Conservation (phyloP, 2,888 invertebrate genomes). For the Trichopria drosophilae region DNA sequence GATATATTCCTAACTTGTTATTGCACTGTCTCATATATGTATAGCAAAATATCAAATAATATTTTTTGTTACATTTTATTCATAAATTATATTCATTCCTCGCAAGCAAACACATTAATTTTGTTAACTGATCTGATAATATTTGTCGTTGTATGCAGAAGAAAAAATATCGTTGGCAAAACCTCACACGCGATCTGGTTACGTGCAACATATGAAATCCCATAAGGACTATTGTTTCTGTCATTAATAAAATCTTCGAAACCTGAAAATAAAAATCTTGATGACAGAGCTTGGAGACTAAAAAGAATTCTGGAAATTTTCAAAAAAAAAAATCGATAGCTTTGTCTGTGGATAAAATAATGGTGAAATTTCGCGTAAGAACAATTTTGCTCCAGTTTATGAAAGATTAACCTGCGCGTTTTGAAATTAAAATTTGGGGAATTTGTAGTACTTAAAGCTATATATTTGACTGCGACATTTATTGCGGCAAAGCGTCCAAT, state of each 20-base stretch:
- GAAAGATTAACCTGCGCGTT: conserved; percentile 17
- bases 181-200: too few species aligned
- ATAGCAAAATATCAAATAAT: too few species aligned
- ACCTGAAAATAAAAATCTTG: conserved; percentile 13
- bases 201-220: too few species aligned
- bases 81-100: too few species aligned
- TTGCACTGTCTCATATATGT: too few species aligned
- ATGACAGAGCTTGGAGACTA: conserved; percentile 20
- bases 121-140: too few species aligned
- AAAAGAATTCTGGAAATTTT: conserved; percentile 18
- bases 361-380: conserved; percentile 23
- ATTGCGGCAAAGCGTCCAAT: conserved; percentile 19
- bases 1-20: too few species aligned
- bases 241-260: too few species aligned
- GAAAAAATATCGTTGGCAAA: too few species aligned
- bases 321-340: conserved; percentile 17
- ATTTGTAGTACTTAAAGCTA: conserved; percentile 18
- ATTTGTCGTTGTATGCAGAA: too few species aligned
- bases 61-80: too few species aligned
- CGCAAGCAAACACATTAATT: too few species aligned
- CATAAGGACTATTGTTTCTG: conserved; percentile 19
- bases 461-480: conserved; percentile 22
- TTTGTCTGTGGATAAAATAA: conserved; percentile 23
- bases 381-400: conserved; percentile 19
- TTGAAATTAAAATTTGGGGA: conserved; percentile 22